Evolutionary conservation across 1,140 invertebrate species (phyloP), one percentile per base, ranked within the genome.

Genomic region (Drosophila sulfurigaster): DNA sequence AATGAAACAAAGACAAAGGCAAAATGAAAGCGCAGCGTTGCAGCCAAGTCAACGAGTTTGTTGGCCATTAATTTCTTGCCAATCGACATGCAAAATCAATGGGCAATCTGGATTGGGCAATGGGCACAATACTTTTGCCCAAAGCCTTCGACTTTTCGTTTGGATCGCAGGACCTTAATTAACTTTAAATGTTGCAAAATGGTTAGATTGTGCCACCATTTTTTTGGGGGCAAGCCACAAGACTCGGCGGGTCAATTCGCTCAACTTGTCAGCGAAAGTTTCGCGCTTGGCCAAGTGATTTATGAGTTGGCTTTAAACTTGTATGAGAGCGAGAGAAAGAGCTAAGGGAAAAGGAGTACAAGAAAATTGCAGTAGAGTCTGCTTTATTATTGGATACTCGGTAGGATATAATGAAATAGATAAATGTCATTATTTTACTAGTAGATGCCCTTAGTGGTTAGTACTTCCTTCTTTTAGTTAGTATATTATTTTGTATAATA

Each of bases 51-150:
- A 77, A 58, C 32, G 59, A 58, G 49, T 4, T 0, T 25, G 30
- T 30, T 62, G 56, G 35, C 79, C 82, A 85, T 85, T 85, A 79
- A 76, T 81, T 86, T 79, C 8, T 65, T 41, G 45, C 2, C 32
- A 79, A 86, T 86, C 82, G 46, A 68, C 71, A 82, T 85, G 66
- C 38, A 66, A 81, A 82, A 87, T 86, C 82, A 78, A 82, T 71
- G 81, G 79, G 58, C 79, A 67, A 74, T 60, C 48, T 64, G 35
- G 35, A 38, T 38, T 8, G 35, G 35, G 1, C 35, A 7, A 38
- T 38, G 8, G 35, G 10, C 35, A 32, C 30, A 6, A 32, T 32
- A 32, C 35, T 38, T 32, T 20, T 10, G 46, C 45, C 48, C 5
- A 68, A 52, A 64, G 66, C 41, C 5, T 43, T 43, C 3, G 41